Conservation (phyloP, 2,113 vertebrate species). For the Dolichotis patagonum region DNA sequence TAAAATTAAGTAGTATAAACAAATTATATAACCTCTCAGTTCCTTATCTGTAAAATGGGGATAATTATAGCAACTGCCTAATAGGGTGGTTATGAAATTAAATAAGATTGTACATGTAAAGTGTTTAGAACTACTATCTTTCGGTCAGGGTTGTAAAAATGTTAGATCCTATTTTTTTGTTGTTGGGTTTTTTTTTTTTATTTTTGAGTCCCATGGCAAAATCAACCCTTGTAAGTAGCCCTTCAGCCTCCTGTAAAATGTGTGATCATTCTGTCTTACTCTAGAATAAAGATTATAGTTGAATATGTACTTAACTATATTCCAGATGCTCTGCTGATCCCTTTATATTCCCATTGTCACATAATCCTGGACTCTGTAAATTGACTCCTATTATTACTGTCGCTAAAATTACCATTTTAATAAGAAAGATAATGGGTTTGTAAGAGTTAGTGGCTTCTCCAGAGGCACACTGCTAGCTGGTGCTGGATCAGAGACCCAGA, state of each 20-base stretch:
- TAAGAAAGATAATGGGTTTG: not conserved
- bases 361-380: not conserved
- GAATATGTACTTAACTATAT: not conserved
- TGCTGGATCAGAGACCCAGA: not conserved
- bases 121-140: constrained; percentile 3
- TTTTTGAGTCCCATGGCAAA: constrained; percentile 36
- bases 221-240: not conserved
- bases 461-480: not conserved
- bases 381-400: not conserved
- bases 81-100: constrained; percentile 36
- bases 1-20: not conserved
- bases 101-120: constrained; percentile 23
- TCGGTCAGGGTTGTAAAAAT: constrained; percentile 26
- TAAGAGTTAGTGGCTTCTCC: not conserved
- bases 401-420: not conserved
- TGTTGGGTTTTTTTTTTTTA: not conserved
- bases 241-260: not conserved
- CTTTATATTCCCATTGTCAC: not conserved
- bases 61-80: constrained; percentile 50
- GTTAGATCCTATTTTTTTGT: constrained; percentile 20
- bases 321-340: not conserved
- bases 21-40: constrained; percentile 48
- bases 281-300: not conserved
- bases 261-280: not conserved
- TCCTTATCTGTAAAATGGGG: constrained; percentile 24